These are phyloP conservation scores for Bos indicus DNA, from an alignment of 2,113 vertebrate genomes.

Conservation along the genomic window DNA sequence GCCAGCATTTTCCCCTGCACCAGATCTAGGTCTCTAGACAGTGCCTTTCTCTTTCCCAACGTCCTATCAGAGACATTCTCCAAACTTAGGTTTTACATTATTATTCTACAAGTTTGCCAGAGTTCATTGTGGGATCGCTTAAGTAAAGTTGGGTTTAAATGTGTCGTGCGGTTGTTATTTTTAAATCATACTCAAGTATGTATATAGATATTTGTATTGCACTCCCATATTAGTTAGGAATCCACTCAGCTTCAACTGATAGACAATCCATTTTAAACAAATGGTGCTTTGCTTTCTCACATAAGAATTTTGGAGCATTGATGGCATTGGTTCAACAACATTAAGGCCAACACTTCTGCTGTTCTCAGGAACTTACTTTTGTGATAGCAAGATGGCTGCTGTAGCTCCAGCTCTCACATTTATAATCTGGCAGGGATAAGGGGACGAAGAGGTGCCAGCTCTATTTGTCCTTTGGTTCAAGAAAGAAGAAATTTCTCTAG, in stretches of 20 bases:
- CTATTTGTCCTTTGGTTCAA: neutral
- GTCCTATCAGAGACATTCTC: neutral
- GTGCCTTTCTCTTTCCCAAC: neutral
- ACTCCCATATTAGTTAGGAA: neutral
- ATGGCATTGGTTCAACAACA: neutral
- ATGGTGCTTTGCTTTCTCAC: neutral
- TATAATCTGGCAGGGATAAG: neutral
- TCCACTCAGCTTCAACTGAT: neutral
- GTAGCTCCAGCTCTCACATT: neutral
- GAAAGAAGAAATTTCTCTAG: neutral
- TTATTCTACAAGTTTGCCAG: neutral
- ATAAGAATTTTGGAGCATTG: neutral
- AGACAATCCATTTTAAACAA: neutral
- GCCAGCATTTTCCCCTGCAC: neutral
- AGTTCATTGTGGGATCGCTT: neutral
- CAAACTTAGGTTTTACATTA: neutral
- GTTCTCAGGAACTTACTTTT: neutral
- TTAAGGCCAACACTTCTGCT: neutral
- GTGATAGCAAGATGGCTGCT: neutral
- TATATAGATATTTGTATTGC: neutral
- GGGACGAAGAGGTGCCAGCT: neutral
- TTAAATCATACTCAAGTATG: neutral
- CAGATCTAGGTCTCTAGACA: neutral
- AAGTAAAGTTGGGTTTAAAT: neutral
- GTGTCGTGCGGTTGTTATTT: neutral